A percentile compares a stretch with the other conserved stretches of the same genome.
These are phyloP conservation scores for Tonatia bakeri DNA, from an alignment of 2,113 vertebrate genomes.

Conservation along the genomic window DNA sequence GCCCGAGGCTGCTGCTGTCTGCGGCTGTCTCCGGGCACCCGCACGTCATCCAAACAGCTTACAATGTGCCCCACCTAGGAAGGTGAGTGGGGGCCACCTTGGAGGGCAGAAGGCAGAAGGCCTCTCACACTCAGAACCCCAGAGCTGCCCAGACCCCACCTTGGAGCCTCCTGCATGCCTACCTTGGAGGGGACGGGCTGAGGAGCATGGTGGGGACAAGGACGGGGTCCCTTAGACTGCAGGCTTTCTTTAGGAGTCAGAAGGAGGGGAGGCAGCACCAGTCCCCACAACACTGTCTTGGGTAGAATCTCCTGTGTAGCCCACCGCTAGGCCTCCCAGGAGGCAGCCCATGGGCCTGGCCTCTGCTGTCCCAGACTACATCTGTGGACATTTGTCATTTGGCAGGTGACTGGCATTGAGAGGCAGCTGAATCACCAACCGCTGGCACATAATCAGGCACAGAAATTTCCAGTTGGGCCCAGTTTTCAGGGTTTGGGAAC, in stretches of 20 bases:
- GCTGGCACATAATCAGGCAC: neutral
- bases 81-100: neutral
- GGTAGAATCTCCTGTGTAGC: neutral
- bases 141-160: neutral
- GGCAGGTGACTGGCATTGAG: neutral
- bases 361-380: neutral
- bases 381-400: neutral
- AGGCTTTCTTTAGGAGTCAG: neutral
- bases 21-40: conserved; percentile 55
- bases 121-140: neutral
- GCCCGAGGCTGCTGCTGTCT: conserved; percentile 29
- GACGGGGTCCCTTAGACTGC: neutral
- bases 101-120: neutral
- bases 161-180: neutral
- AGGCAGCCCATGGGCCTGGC: too few species aligned
- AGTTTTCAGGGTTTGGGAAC: neutral
- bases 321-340: neutral
- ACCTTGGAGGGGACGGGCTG: too few species aligned
- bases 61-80: neutral
- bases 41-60: neutral
- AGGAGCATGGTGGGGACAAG: neutral
- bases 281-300: too few species aligned
- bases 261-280: neutral
- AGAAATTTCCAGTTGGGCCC: neutral
- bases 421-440: neutral